These are phyloP conservation scores for Linyphia triangularis DNA, from an alignment of 2,888 invertebrate genomes.

Conservation along the genomic window DNA sequence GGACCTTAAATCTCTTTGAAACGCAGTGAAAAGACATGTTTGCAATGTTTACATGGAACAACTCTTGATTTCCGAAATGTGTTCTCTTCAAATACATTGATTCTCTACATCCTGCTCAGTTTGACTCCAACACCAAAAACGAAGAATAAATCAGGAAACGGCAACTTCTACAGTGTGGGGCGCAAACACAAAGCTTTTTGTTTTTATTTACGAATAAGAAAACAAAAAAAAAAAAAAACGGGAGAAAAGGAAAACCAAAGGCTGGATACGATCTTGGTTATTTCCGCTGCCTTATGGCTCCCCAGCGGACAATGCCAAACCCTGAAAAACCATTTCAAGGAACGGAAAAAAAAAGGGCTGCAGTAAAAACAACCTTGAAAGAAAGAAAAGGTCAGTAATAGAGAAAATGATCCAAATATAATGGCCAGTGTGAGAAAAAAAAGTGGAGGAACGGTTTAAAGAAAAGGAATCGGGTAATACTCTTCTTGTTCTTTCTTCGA, in stretches of 20 bases:
- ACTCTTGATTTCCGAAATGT: not conserved
- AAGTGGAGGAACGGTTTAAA: conserved; percentile 53
- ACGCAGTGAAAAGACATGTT: not conserved
- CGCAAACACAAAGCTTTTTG: conserved; percentile 15
- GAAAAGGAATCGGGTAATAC: conserved; percentile 45
- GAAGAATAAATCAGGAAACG: conserved; percentile 13
- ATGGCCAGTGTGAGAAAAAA: conserved; percentile 41
- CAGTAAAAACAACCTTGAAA: conserved; percentile 53
- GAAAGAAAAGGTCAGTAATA: conserved; percentile 70
- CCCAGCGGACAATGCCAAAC: conserved; percentile 60
- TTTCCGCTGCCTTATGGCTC: conserved; percentile 71
- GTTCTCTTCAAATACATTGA: not conserved
- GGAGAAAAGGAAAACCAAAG: conserved; percentile 10
- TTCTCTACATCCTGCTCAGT: not conserved
- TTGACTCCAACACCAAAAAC: conserved; percentile 1
- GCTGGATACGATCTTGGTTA: conserved; percentile 52
- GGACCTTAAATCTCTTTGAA: not conserved
- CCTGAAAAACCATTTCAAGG: conserved; percentile 43
- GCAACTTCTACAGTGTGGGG: not conserved
- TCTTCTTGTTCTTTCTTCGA: conserved; percentile 23
- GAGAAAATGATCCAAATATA: conserved; percentile 74
- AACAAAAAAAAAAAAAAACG: not conserved
- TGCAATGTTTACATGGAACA: not conserved
- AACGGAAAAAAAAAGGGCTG: conserved; percentile 22
- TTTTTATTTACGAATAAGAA: conserved; percentile 13